Evolutionary conservation across 92 coral and sea anemone species (phyloP).

Genomic region (Hydrozoanthus gracilis): DNA sequence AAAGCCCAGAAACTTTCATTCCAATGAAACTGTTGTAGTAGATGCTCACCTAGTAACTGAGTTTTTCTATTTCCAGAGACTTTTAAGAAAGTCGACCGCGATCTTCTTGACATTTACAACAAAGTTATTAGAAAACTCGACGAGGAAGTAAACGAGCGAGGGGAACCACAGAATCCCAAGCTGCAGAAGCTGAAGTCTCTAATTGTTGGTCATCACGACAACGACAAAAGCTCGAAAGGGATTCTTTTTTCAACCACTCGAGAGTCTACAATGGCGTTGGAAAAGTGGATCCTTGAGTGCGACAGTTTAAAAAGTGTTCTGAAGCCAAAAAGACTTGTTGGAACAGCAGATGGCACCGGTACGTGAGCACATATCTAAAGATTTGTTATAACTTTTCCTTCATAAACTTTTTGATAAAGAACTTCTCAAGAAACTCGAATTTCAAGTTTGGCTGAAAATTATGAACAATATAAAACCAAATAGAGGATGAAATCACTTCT

Average conservation of each 20-base stretch:
- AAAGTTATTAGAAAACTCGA: constrained; percentile 48
- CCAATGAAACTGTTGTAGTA: too few species aligned
- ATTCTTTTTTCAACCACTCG: constrained; percentile 73
- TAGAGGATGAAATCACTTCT: too few species aligned
- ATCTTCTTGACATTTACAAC: constrained; percentile 43
- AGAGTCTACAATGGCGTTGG: constrained; percentile 61
- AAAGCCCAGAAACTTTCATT: too few species aligned
- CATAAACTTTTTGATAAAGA: too few species aligned
- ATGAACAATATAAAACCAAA: too few species aligned
- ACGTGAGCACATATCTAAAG: neutral
- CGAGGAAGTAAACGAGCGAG: neutral
- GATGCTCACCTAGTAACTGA: too few species aligned
- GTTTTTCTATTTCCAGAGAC: neutral
- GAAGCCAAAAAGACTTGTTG: constrained; percentile 68
- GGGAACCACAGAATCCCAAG: constrained; percentile 58
- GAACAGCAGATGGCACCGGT: constrained; percentile 62
- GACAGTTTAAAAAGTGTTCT: constrained; percentile 47
- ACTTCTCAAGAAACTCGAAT: too few species aligned
- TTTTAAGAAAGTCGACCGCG: constrained; percentile 32
- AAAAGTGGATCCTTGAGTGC: constrained; percentile 65
- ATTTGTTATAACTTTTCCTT: too few species aligned
- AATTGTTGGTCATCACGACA: constrained; percentile 40
- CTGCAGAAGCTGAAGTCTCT: constrained; percentile 51
- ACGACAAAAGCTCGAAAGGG: constrained; percentile 59
- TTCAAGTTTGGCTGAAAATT: too few species aligned